Evolutionary conservation across 2,797 vertebrate species (phyloP).

Genomic region (Amniataba percoides): DNA sequence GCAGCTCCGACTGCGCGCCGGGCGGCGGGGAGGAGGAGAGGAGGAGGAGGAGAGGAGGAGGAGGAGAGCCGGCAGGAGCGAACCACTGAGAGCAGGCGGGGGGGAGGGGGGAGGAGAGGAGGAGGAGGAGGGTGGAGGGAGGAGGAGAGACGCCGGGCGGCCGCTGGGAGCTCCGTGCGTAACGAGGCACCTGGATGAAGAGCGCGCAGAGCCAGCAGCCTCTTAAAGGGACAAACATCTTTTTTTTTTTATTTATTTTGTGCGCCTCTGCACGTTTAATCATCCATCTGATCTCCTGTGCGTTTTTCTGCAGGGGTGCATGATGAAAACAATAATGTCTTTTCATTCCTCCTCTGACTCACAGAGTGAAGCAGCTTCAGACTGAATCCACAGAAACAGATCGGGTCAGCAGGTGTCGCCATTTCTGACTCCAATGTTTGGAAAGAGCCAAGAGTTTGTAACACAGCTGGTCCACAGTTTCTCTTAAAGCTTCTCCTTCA

Average conservation of each 20-base stretch:
- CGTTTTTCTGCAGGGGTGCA: too few relatives aligned
- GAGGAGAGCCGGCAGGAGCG: conserved; percentile 43
- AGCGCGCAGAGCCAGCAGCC: neutral
- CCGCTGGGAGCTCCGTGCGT: conserved; percentile 29
- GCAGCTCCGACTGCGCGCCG: conserved; percentile 53
- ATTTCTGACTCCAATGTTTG: too few relatives aligned
- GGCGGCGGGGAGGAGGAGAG: conserved; percentile 30
- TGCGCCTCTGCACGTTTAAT: neutral
- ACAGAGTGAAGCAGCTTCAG: too few relatives aligned
- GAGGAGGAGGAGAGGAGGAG: conserved; percentile 17
- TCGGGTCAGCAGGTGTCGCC: too few relatives aligned
- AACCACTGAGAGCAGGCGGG: conserved; percentile 58
- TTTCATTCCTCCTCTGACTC: too few relatives aligned
- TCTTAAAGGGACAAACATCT: conserved; percentile 27
- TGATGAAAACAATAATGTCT: too few relatives aligned
- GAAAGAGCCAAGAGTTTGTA: too few relatives aligned
- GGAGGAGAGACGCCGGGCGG: conserved; percentile 9
- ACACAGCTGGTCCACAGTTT: too few relatives aligned
- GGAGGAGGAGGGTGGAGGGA: neutral
- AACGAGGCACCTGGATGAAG: conserved; percentile 30
- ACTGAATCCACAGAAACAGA: too few relatives aligned
- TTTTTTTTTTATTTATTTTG: too few relatives aligned
- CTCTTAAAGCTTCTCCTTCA: too few relatives aligned
- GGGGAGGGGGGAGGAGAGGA: conserved; percentile 31
- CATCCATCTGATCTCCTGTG: too few relatives aligned